A percentile compares a stretch with the other conserved stretches of the same genome.
phyloP scores from a whole-genome alignment of 1,140 invertebrate genomes.

The Bombus terrestris region DNA sequence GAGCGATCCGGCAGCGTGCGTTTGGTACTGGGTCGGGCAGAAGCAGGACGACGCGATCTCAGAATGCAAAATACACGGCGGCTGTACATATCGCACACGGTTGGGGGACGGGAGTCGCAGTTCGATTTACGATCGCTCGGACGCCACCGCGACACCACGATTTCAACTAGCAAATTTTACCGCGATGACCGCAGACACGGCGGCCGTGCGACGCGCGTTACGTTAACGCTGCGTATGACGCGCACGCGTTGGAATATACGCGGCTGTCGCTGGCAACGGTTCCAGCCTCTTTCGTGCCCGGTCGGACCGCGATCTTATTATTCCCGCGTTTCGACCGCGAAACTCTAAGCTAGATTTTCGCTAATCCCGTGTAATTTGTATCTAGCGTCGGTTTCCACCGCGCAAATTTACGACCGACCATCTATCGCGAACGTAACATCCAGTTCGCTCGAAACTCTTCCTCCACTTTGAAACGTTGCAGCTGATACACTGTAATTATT shows the following conservation, averaged over 20 bases:
- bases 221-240: constrained; percentile 9
- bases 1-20: too few species aligned
- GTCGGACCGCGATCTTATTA: not conserved
- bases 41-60: too few species aligned
- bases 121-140: constrained; percentile 29
- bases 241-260: constrained; percentile 16
- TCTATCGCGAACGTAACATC: not conserved
- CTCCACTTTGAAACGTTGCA: not conserved
- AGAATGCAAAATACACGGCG: too few species aligned
- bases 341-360: not conserved
- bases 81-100: too few species aligned
- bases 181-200: constrained; percentile 21
- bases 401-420: not conserved
- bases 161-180: constrained; percentile 11
- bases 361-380: constrained; percentile 11
- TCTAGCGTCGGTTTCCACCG: not conserved
- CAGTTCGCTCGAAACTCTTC: not conserved
- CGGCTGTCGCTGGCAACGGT: constrained; percentile 25
- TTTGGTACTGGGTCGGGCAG: accelerated
- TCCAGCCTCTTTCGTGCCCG: not conserved
- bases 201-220: not conserved
- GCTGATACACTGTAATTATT: not conserved
- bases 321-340: not conserved
- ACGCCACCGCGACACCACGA: constrained; percentile 1
- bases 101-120: not conserved